These are phyloP conservation scores for Tenualosa thibaudeaui DNA, from an alignment of 2,797 vertebrate species.

Conservation along the genomic window DNA sequence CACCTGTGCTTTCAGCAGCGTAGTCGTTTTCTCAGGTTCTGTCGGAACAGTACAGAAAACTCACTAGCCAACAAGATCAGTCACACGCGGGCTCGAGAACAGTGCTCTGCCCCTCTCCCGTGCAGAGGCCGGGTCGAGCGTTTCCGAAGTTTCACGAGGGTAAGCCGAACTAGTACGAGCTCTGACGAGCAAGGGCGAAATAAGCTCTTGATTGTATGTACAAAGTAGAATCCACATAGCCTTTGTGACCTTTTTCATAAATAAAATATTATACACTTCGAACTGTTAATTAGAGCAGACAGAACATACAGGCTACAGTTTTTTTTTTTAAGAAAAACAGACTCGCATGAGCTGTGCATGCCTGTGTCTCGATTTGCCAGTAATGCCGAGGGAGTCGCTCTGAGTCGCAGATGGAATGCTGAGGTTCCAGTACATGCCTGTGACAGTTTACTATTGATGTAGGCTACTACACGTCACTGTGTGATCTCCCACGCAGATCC, in stretches of 20 bases:
- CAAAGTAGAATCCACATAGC: not conserved
- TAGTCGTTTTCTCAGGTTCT: constrained; percentile 47
- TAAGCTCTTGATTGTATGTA: not conserved
- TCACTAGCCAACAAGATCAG: constrained; percentile 36
- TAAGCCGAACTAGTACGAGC: constrained; percentile 60
- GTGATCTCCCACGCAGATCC: constrained; percentile 11
- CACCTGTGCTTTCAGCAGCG: constrained; percentile 14
- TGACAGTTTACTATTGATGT: not conserved
- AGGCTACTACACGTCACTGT: not conserved
- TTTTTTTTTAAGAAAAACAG: not conserved
- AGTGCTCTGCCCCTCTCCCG: constrained; percentile 54
- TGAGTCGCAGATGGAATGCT: not conserved
- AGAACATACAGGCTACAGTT: no score
- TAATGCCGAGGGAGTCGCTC: not conserved
- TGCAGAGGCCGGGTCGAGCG: constrained; percentile 23
- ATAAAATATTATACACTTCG: not conserved
- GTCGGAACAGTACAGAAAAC: not conserved
- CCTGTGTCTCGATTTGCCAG: not conserved
- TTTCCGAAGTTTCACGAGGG: constrained; percentile 6
- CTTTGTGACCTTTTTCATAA: not conserved
- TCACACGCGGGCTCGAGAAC: constrained; percentile 36
- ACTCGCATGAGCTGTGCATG: no score
- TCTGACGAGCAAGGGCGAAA: constrained; percentile 59
- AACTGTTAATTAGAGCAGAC: not conserved
- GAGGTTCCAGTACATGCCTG: not conserved